These are phyloP conservation scores for Proctacanthus coquilletti DNA, from an alignment of 1,140 invertebrate species.

Conservation along the genomic window DNA sequence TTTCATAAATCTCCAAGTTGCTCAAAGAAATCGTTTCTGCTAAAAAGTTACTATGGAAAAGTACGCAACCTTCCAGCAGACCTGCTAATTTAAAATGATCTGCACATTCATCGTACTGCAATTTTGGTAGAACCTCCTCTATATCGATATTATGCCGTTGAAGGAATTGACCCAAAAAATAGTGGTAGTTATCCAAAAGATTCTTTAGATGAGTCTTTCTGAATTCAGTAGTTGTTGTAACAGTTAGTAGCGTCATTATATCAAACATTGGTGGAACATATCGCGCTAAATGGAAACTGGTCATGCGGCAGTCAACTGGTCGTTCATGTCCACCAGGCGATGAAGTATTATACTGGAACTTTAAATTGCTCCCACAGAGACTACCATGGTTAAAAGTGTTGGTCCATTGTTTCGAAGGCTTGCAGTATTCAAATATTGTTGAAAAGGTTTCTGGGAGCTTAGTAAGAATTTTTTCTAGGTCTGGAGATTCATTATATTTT, in stretches of 20 bases:
- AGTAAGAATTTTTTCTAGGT: constrained; percentile 18
- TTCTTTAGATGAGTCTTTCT: constrained; percentile 28
- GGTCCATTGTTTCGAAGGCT: constrained; percentile 31
- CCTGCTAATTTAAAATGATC: constrained; percentile 32
- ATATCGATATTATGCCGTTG: constrained; percentile 23
- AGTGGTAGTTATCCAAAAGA: constrained; percentile 35
- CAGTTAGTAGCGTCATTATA: constrained; percentile 34
- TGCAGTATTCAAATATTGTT: constrained; percentile 28
- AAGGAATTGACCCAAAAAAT: constrained; percentile 28
- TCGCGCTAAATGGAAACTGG: constrained; percentile 45
- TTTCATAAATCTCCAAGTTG: constrained; percentile 25
- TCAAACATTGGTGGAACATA: constrained; percentile 37
- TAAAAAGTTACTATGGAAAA: constrained; percentile 32
- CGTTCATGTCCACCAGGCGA: constrained; percentile 19
- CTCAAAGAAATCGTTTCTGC: constrained; percentile 24
- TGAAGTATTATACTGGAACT: constrained; percentile 36
- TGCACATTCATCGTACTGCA: constrained; percentile 27
- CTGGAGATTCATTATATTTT: constrained; percentile 15
- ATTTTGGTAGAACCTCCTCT: constrained; percentile 22
- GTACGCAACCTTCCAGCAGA: constrained; percentile 33
- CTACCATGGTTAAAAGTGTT: constrained; percentile 44
- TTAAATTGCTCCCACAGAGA: constrained; percentile 44
- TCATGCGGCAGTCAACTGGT: constrained; percentile 35
- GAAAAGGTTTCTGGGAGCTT: constrained; percentile 27
- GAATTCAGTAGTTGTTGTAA: constrained; percentile 32